Conservation (phyloP, 2,797 vertebrate genomes). For the Lepus townsendii region DNA sequence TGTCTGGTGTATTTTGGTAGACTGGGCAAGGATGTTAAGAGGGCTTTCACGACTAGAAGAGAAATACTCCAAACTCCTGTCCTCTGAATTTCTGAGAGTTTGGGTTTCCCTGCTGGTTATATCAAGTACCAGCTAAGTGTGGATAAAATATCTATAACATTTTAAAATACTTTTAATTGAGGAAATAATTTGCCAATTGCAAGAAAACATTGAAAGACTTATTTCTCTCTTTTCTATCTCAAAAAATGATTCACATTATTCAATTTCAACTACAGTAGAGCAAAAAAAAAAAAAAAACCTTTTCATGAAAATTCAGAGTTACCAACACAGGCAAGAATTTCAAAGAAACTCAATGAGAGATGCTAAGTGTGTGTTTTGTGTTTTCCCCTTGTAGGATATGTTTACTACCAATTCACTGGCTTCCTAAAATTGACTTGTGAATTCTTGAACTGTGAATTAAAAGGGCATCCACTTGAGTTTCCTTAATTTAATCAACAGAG, state of each 20-base stretch:
- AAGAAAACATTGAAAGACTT: neutral
- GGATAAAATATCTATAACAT: neutral
- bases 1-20: neutral
- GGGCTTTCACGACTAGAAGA: neutral
- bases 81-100: neutral
- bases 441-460: neutral
- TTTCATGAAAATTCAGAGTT: neutral
- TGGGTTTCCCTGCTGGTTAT: neutral
- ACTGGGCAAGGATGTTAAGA: neutral
- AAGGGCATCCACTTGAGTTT: neutral
- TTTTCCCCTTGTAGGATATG: neutral
- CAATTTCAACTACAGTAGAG: neutral
- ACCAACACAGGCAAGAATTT: neutral
- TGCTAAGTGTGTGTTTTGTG: neutral
- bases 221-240: neutral
- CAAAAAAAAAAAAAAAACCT: neutral
- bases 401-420: neutral
- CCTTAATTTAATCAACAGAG: neutral
- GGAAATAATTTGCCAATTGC: neutral
- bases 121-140: neutral
- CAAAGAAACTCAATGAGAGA: neutral
- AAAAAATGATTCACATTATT: neutral
- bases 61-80: neutral
- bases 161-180: slow-evolving; percentile 2
- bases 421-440: neutral